Percentiles rank a stretch among this genome's conserved stretches.
phyloP scores from a whole-genome alignment of 2,113 vertebrate genomes.

The Hypomesus transpacificus region DNA sequence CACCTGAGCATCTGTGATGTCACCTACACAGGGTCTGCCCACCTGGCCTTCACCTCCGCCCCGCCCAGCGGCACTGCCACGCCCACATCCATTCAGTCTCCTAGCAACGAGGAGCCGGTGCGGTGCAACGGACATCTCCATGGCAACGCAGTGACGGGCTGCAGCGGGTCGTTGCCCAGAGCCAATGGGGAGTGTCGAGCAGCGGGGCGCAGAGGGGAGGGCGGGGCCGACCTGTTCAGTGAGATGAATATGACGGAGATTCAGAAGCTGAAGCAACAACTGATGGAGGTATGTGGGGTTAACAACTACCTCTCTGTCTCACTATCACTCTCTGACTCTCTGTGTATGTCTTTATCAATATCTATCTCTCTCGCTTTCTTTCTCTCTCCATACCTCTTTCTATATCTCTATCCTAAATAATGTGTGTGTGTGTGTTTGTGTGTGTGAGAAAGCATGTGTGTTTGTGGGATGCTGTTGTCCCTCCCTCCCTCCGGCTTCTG shows the following conservation, averaged over 20 bases:
- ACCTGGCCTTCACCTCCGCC: constrained; percentile 83
- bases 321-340: too few species aligned
- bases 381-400: too few species aligned
- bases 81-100: constrained; percentile 64
- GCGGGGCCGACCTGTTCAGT: constrained; percentile 85
- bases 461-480: constrained; percentile 31
- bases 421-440: neutral
- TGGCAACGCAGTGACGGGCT: constrained; percentile 35
- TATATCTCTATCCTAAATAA: too few species aligned
- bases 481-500: constrained; percentile 20
- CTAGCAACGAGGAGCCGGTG: constrained; percentile 80
- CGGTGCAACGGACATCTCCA: constrained; percentile 83
- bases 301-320: too few species aligned
- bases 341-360: too few species aligned
- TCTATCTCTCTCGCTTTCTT: neutral
- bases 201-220: constrained; percentile 75
- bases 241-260: constrained; percentile 96
- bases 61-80: constrained; percentile 74
- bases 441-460: constrained; percentile 55
- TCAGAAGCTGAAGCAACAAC: constrained; percentile 93
- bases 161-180: constrained; percentile 61
- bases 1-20: constrained; percentile 90
- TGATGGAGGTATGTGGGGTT: constrained; percentile 76
- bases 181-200: constrained; percentile 80
- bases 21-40: constrained; percentile 79